Evolutionary conservation across 2,113 vertebrate genomes (phyloP).

Genomic region (Muscicapa adusta): DNA sequence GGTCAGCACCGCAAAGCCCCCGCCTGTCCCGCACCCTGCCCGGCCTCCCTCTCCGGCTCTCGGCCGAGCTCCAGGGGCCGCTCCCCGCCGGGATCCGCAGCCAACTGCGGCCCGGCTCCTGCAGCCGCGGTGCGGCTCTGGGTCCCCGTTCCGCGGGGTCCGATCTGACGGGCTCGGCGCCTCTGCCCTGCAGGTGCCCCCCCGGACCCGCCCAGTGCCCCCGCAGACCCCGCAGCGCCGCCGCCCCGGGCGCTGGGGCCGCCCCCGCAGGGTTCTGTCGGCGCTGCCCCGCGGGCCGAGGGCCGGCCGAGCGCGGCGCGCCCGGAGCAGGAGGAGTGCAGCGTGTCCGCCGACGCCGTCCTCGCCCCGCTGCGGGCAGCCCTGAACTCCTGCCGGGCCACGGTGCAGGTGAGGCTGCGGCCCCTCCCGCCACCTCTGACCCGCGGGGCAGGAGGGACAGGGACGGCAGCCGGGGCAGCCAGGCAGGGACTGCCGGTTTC

Average conservation of each 20-base stretch:
- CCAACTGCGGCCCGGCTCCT: no score
- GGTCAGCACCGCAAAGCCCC: background rate
- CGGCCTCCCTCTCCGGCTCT: no score
- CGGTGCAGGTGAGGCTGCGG: slow-evolving; percentile 69
- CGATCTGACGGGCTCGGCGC: background rate
- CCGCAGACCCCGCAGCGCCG: background rate
- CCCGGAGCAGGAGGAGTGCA: background rate
- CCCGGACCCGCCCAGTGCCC: background rate
- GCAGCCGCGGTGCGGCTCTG: no score
- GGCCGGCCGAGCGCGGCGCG: background rate
- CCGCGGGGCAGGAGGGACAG: background rate
- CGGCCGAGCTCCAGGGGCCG: no score
- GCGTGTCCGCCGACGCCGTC: slow-evolving; percentile 66
- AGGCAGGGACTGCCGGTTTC: background rate
- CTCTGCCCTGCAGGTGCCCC: slow-evolving; percentile 2
- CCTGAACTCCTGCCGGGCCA: slow-evolving; percentile 74
- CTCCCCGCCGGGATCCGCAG: no score
- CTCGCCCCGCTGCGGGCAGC: slow-evolving; percentile 72
- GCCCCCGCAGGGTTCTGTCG: slow-evolving; percentile 30
- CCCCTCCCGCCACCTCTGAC: background rate
- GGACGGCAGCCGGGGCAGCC: background rate
- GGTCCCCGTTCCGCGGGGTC: background rate
- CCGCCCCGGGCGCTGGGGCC: slow-evolving; percentile 58
- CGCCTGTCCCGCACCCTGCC: background rate
- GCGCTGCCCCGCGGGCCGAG: no score